Percentiles rank a stretch among this genome's conserved stretches.
Conservation (phyloP, 2,113 vertebrate genomes). For the Psammodynastes pulverulentus region DNA sequence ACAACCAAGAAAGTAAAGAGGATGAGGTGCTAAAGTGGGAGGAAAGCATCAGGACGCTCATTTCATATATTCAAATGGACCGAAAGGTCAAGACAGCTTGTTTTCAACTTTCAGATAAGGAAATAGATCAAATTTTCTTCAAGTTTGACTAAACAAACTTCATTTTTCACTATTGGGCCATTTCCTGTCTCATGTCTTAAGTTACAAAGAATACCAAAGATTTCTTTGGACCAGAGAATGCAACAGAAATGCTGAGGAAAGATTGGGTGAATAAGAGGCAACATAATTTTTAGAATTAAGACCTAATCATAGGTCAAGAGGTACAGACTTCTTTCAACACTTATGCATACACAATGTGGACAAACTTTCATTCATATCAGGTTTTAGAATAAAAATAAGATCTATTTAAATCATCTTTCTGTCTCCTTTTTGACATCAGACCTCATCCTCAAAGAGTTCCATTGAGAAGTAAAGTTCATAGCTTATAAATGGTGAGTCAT, state of each 20-base stretch:
- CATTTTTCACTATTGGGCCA: neutral
- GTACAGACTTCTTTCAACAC: neutral
- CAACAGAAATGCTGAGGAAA: neutral
- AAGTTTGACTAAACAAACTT: neutral
- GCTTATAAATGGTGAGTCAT: constrained; percentile 54
- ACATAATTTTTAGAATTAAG: neutral
- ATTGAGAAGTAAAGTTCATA: constrained; percentile 33
- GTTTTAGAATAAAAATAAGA: constrained; percentile 10
- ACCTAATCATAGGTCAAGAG: neutral
- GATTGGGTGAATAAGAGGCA: neutral
- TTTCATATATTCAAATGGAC: neutral
- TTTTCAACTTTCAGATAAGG: neutral
- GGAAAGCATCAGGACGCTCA: neutral
- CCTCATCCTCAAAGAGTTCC: constrained; percentile 46
- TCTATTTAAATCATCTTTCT: constrained; percentile 20
- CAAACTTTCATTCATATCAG: neutral
- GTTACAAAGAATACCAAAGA: neutral
- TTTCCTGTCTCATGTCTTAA: neutral
- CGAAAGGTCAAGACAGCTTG: neutral
- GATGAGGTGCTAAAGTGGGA: neutral
- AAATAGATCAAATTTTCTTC: neutral
- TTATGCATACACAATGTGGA: neutral
- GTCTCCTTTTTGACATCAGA: constrained; percentile 19
- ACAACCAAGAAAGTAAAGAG: no score
- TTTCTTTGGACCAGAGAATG: neutral